Conservation (phyloP, 2,797 vertebrate genomes). For the Hydrophis major region DNA sequence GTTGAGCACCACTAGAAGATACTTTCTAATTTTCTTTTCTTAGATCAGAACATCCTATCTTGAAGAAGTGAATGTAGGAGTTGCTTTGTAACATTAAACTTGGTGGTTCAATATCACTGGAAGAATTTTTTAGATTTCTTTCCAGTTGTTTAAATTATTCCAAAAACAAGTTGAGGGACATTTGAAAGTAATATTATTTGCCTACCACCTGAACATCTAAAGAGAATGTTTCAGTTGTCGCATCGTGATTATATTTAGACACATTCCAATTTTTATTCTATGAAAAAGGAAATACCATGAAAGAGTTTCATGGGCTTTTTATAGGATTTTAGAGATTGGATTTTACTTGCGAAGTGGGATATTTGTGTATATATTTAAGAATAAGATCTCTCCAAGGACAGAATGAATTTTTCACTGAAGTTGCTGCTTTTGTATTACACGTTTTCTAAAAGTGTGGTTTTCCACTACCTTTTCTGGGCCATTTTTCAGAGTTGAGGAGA, state of each 20-base stretch:
- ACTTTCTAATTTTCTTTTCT: constrained; percentile 10
- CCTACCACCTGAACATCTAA: constrained; percentile 9
- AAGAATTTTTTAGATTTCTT: not conserved
- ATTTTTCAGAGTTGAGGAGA: not conserved
- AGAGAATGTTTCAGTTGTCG: constrained; percentile 29
- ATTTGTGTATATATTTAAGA: not conserved
- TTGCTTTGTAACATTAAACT: constrained; percentile 27
- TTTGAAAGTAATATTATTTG: constrained; percentile 24
- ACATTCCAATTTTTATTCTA: not conserved
- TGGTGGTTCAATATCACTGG: not conserved
- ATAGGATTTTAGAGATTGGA: not conserved
- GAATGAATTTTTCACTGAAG: not conserved
- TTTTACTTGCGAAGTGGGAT: not conserved
- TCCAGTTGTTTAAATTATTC: constrained; percentile 13
- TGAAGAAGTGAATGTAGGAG: not conserved
- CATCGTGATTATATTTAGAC: not conserved
- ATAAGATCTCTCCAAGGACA: not conserved
- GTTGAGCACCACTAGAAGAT: not conserved
- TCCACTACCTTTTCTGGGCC: not conserved
- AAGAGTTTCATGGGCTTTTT: constrained; percentile 10
- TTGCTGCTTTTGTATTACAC: not conserved
- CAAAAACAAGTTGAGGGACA: not conserved
- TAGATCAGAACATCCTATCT: not conserved
- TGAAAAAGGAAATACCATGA: not conserved
- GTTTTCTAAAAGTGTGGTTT: not conserved